phyloP scores from a whole-genome alignment of 1,140 invertebrate genomes.

The Thaumatotibia leucotreta region DNA sequence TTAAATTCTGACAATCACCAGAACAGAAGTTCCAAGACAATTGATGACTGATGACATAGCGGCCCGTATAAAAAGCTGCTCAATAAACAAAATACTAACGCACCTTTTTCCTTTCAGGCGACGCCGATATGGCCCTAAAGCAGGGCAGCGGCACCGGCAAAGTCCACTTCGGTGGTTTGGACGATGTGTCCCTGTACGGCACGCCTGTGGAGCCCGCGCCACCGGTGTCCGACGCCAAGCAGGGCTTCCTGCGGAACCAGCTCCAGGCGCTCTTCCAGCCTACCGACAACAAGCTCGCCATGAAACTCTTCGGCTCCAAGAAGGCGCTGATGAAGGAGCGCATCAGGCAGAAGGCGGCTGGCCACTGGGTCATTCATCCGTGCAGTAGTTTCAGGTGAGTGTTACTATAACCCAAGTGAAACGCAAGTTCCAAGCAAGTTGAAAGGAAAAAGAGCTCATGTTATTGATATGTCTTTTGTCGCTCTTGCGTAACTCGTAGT shows the following conservation, averaged over 20 bases:
- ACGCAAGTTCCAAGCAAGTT: too few species aligned
- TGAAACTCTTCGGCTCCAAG: conserved; percentile 97
- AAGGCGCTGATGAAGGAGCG: conserved; percentile 97
- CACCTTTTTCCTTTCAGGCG: conserved; percentile 49
- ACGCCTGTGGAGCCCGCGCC: conserved; percentile 97
- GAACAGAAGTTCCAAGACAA: too few species aligned
- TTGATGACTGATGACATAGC: too few species aligned
- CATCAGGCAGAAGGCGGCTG: conserved; percentile 94
- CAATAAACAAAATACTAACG: not conserved
- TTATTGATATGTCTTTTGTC: too few species aligned
- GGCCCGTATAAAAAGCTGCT: too few species aligned
- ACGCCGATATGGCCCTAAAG: conserved; percentile 78
- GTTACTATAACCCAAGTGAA: not conserved
- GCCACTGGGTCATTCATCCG: conserved; percentile 97
- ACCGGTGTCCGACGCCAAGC: conserved; percentile 87
- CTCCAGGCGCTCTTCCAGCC: conserved; percentile 96
- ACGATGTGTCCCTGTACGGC: conserved; percentile 97
- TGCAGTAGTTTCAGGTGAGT: conserved; percentile 95
- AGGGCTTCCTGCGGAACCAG: conserved; percentile 96
- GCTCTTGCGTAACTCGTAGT: too few species aligned
- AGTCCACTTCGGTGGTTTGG: conserved; percentile 90
- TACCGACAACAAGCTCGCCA: conserved; percentile 96
- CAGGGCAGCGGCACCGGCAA: conserved; percentile 82
- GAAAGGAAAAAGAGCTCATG: too few species aligned
- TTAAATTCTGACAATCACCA: too few species aligned